Evolutionary conservation across 2,113 vertebrate genomes (phyloP).

Genomic region (Heptranchias perlo): DNA sequence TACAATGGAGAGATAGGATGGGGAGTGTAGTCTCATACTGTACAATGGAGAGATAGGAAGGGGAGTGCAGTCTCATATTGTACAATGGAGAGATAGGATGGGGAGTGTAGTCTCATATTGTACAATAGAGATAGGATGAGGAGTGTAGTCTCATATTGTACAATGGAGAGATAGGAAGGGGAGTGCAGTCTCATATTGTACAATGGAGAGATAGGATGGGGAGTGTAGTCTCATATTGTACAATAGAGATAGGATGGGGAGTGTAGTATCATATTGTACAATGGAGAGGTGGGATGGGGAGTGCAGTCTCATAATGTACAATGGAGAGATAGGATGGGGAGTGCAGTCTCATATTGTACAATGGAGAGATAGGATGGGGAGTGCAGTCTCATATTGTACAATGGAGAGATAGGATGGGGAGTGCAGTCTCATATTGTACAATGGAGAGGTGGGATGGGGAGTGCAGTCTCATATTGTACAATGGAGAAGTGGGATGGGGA

Average conservation of each 20-base stretch:
- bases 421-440: no score
- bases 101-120: no score
- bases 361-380: background rate
- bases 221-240: background rate
- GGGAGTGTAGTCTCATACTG: no score
- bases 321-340: background rate
- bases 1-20: background rate
- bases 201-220: background rate
- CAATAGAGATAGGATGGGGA: background rate
- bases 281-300: background rate
- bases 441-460: background rate
- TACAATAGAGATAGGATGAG: background rate
- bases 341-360: no score
- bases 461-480: background rate
- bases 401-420: background rate
- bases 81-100: background rate
- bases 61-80: background rate
- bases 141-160: background rate
- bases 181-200: no score
- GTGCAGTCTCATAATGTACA: background rate
- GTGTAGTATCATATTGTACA: no score
- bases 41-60: background rate
- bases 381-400: background rate
- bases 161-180: background rate
- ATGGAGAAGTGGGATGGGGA: background rate